Percentiles rank a stretch among this genome's conserved stretches.
Conservation (phyloP, 2,888 invertebrate genomes). For the Conomelus anceps region DNA sequence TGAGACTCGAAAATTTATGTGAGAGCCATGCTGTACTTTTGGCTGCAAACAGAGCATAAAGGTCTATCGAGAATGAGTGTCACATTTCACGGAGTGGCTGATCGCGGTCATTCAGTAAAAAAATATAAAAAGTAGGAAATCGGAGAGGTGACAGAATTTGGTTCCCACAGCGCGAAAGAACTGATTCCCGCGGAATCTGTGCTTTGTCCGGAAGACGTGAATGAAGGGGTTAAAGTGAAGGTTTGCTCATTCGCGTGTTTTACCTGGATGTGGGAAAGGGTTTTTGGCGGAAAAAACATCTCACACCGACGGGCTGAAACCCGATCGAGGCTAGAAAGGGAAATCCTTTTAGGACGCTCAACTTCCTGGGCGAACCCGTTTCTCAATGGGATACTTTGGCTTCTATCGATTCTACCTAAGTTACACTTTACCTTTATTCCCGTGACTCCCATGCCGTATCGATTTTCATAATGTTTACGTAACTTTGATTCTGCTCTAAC, state of each 20-base stretch:
- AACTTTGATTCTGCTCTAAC: background rate
- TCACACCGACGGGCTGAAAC: background rate
- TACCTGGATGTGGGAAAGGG: conserved; percentile 13
- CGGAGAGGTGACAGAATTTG: background rate
- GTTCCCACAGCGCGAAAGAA: background rate
- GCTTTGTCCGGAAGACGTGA: background rate
- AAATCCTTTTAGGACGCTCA: conserved; percentile 4
- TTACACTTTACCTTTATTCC: background rate
- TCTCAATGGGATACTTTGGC: background rate
- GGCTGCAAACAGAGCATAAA: background rate
- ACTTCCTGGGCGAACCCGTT: conserved; percentile 2
- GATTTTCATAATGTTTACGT: background rate
- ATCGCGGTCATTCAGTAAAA: background rate
- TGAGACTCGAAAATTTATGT: background rate
- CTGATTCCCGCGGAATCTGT: background rate
- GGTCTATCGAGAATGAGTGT: background rate
- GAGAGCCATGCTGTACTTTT: background rate
- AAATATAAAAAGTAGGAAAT: background rate
- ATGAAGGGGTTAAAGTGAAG: background rate
- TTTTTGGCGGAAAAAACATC: background rate
- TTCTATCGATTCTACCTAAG: background rate
- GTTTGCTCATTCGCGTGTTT: background rate
- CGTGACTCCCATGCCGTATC: background rate
- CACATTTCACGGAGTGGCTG: background rate
- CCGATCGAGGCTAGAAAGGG: conserved; percentile 1